These are phyloP conservation scores for Pseudoips prasinana DNA, from an alignment of 2,888 invertebrate genomes.

Conservation along the genomic window DNA sequence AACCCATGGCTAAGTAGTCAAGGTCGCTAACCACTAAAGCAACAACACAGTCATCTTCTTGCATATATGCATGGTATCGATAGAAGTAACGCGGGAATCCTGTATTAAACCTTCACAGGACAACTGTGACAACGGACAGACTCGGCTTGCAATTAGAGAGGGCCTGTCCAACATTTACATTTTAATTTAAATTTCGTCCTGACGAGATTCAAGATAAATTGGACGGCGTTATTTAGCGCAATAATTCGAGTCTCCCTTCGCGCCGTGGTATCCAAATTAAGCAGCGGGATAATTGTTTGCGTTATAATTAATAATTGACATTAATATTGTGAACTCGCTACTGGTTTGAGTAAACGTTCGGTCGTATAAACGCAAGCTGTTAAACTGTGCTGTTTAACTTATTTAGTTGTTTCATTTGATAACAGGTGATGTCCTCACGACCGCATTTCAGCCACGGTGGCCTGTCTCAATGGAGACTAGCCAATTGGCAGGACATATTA, in stretches of 20 bases:
- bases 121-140: slow-evolving; percentile 63
- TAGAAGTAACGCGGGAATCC: slow-evolving; percentile 39
- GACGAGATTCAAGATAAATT: slow-evolving; percentile 78
- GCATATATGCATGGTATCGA: slow-evolving; percentile 13
- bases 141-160: slow-evolving; percentile 71
- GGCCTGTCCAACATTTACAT: slow-evolving; percentile 75
- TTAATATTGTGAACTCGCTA: slow-evolving; percentile 53
- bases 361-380: slow-evolving; percentile 29
- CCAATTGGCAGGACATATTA: no score
- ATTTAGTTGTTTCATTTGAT: slow-evolving; percentile 30
- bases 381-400: slow-evolving; percentile 25
- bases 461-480: no score
- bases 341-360: slow-evolving; percentile 26
- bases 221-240: slow-evolving; percentile 71
- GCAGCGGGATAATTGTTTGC: slow-evolving; percentile 69
- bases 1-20: no score
- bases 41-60: no score
- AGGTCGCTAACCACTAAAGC: no score
- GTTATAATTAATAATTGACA: slow-evolving; percentile 71
- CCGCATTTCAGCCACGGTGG: no score
- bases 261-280: slow-evolving; percentile 63
- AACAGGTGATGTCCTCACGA: no score
- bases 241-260: slow-evolving; percentile 64
- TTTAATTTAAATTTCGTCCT: slow-evolving; percentile 79
- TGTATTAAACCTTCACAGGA: slow-evolving; percentile 43